Base-by-base conservation (phyloP, 2,113 vertebrate species). In the Pteropus alecto region DNA sequence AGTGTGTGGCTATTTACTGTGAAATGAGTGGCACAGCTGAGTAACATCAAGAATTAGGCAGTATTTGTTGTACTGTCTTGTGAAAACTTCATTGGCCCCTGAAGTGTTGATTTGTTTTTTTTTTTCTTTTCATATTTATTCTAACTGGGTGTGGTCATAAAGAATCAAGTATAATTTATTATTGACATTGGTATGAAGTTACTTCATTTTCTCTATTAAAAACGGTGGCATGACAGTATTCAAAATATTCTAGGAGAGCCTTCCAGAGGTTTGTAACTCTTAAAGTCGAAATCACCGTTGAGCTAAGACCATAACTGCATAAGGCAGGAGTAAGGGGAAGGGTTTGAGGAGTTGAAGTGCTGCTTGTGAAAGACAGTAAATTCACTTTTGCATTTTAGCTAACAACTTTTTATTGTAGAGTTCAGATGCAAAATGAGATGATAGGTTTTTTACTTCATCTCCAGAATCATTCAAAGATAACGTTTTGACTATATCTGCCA, bases 221-320 rank as follows among this genome's bases (percentile, higher is more conserved):
- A 89, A 78, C 91, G 61, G 68, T 94, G 43, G 33, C 18, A 26
- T 82, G 33, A 26, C 18, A 56, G 41, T 93, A 94, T 95, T 78
- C 88, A 90, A 84, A 97, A 92, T 97, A 77, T 96, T 97, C 97
- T 98, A 95, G 96, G 96, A 98, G 97, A 98, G 96, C 73, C 95
- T 98, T 97, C 96, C 87, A 94, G 97, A 97, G 71, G 83, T 95
- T 97, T 98, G 95, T 97, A 95, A 97, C 96, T 97, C 94, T 98
- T 97, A 74, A 11, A 68, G 28, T 60, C 76, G 51, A 94, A 90
- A 83, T 67, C 48, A 73, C 35, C 9, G 13, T 97, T 95, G 94
- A 94, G 60, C 95, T 93, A 97, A 98, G 98, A 98, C 95, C 81
- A 74, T 46, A 97, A 78, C 95, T 86, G 83, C 94, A 76, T 95